Evolutionary conservation across 2,113 vertebrate genomes (phyloP), one percentile per base, ranked within the genome.

Genomic region (Chaenogobius annularis): DNA sequence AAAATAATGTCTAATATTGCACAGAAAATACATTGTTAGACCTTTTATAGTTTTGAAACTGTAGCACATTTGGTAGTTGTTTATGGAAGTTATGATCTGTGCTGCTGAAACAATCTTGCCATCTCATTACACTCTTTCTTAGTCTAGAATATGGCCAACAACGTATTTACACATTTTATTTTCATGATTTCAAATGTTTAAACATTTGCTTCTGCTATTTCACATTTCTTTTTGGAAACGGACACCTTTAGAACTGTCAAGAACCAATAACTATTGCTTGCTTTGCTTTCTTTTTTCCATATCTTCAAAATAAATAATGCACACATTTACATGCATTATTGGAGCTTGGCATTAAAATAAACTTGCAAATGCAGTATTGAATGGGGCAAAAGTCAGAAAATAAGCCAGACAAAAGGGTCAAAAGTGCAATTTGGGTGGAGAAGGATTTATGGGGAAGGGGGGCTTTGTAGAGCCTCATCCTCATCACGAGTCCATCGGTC

Each of bases 401-500:
- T 11, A 13, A 11, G 50, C 7, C 19, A 54, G 17, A 52, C 19
- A n/a, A 84, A 70, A 80, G 83, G 88, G 83, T 88, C 77, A 88
- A 90, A 87, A 84, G 83, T 77, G 80, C 86, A 88, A 52, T 68
- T 69, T 72, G 54, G 47, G 74, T 23, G 69, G 69, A 70, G 73
- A 69, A 74, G 56, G 58, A 65, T 73, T 77, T 55, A 59, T 74
- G 58, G 50, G 7, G 35, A 55, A 59, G 20, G 73, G 68, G 72
- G 72, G 77, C 63, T 70, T 47, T 69, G 62, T 75, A 71, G 77
- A 85, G 14, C 12, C 82, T 90, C 85, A 89, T 87, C 85, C 83
- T 46, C 70, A 84, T 92, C 90, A 90, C 89, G 88, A 90, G 88
- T 63, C 90, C 79, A 63, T 68, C 26, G 77, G 79, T 69, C 66